phyloP scores from a whole-genome alignment of 2,888 invertebrate genomes.

The Heteropelma amictum region DNA sequence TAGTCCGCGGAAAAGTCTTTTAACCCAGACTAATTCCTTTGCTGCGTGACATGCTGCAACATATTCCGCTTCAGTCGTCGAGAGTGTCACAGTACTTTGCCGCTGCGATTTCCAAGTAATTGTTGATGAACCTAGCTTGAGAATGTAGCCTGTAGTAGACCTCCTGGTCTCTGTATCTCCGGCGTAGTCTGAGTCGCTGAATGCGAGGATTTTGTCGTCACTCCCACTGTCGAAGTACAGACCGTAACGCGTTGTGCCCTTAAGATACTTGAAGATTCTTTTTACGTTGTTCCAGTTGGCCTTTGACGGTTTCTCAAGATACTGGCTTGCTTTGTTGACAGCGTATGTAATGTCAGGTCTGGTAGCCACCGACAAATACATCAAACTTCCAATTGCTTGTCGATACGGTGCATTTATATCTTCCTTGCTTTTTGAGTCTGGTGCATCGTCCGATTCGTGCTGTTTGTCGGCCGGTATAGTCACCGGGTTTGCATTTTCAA shows the following conservation, averaged over 20 bases:
- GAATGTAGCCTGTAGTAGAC: background rate
- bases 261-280: background rate
- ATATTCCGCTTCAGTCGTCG: slow-evolving; percentile 35
- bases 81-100: slow-evolving; percentile 20
- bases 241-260: background rate
- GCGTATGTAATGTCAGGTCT: slow-evolving; percentile 17
- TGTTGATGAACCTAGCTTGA: background rate
- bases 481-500: slow-evolving; percentile 56
- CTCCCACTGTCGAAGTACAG: background rate
- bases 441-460: background rate
- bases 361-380: slow-evolving; percentile 29
- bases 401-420: slow-evolving; percentile 20
- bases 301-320: slow-evolving; percentile 21
- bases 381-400: slow-evolving; percentile 19
- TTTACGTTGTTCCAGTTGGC: slow-evolving; percentile 19
- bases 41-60: background rate
- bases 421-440: background rate
- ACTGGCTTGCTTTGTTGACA: slow-evolving; percentile 25
- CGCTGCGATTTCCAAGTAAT: slow-evolving; percentile 27
- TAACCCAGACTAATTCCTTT: slow-evolving; percentile 27
- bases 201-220: background rate
- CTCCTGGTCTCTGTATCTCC: background rate
- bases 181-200: slow-evolving; percentile 6
- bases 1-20: background rate
- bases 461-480: slow-evolving; percentile 18